Evolutionary conservation across 2,797 vertebrate species (phyloP).

Genomic region (Gymnoscopelus microlampas): DNA sequence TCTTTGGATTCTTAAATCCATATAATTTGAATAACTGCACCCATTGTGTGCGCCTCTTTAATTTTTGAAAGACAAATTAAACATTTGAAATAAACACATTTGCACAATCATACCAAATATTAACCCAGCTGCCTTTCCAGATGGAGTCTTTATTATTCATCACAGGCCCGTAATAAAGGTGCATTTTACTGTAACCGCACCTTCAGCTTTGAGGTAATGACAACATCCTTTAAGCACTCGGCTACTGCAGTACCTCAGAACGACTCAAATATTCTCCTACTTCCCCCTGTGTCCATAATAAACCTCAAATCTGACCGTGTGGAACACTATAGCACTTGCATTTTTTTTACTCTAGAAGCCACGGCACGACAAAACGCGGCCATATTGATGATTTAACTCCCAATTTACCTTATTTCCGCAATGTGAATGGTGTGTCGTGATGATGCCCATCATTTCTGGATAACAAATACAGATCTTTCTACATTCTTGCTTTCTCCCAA

Average conservation of each 20-base stretch:
- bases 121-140: not conserved
- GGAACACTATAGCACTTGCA: slow-evolving; percentile 37
- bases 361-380: slow-evolving; percentile 58
- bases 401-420: slow-evolving; percentile 67
- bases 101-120: not conserved
- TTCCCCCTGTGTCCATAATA: slow-evolving; percentile 12
- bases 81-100: not conserved
- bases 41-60: not conserved
- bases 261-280: slow-evolving; percentile 63
- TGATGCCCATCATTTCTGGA: slow-evolving; percentile 27
- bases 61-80: not conserved
- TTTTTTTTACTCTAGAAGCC: slow-evolving; percentile 34
- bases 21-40: slow-evolving; percentile 1
- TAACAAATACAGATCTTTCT: slow-evolving; percentile 43
- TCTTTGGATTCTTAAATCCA: not conserved
- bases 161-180: slow-evolving; percentile 40
- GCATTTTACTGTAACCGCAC: slow-evolving; percentile 69
- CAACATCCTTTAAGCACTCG: slow-evolving; percentile 75
- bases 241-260: slow-evolving; percentile 66
- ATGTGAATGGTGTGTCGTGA: slow-evolving; percentile 60
- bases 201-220: slow-evolving; percentile 73
- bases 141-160: slow-evolving; percentile 2
- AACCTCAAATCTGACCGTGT: slow-evolving; percentile 38
- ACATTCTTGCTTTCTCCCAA: slow-evolving; percentile 28
- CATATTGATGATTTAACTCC: slow-evolving; percentile 65